These are phyloP conservation scores for Aphis craccivora DNA, from an alignment of 1,140 invertebrate species.

Conservation along the genomic window DNA sequence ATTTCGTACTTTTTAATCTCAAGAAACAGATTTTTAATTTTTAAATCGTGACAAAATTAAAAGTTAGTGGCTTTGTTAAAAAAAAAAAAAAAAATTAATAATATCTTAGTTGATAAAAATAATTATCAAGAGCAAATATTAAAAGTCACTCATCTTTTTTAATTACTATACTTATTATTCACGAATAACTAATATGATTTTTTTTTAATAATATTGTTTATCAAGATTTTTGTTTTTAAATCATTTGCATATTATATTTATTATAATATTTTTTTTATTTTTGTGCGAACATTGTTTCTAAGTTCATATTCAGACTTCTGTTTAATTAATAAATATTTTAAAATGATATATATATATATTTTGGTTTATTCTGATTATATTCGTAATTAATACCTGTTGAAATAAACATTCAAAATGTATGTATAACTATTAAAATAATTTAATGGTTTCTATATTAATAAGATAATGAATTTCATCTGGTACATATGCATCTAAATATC, in stretches of 20 bases:
- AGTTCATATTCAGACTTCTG: no score
- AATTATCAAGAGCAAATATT: neutral
- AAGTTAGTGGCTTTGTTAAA: neutral
- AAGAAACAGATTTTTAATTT: neutral
- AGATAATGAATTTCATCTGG: neutral
- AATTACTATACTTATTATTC: neutral
- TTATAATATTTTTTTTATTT: neutral
- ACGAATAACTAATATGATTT: neutral
- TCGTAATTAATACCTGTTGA: neutral
- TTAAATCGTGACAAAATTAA: conserved; percentile 9
- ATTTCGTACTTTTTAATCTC: neutral
- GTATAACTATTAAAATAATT: neutral
- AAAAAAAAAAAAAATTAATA: neutral
- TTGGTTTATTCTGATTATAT: neutral
- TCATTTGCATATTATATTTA: neutral
- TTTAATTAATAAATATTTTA: no score
- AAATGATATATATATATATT: neutral
- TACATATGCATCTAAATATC: neutral
- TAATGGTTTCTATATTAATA: neutral
- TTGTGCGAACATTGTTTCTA: no score
- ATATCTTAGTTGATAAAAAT: neutral
- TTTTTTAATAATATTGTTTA: neutral
- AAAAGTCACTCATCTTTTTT: neutral
- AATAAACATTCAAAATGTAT: neutral
- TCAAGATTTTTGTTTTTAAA: neutral